A percentile compares a stretch with the other conserved stretches of the same genome.
Evolutionary conservation across 2,113 vertebrate genomes (phyloP).

Genomic region (Bettongia penicillata): DNA sequence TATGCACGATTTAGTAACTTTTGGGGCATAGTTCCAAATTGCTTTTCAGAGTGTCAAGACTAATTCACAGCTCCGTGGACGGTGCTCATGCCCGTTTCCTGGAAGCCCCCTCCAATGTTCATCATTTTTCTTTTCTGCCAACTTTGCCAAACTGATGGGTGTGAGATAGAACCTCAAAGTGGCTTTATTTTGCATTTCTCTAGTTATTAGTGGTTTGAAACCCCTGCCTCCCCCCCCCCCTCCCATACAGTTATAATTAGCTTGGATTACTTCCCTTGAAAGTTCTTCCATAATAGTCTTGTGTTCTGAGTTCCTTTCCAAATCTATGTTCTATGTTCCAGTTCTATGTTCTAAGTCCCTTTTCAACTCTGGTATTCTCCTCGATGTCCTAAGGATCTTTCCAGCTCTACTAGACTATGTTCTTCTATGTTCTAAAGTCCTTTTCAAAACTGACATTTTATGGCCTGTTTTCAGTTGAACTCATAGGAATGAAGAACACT

Average conservation of each 20-base stretch:
- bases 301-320: not conserved
- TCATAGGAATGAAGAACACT: not conserved
- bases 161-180: not conserved
- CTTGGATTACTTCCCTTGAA: not conserved
- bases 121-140: not conserved
- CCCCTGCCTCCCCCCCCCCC: not conserved
- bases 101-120: not conserved
- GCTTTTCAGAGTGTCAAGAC: not conserved
- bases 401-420: not conserved
- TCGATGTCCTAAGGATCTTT: not conserved
- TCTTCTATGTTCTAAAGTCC: not conserved
- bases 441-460: not conserved
- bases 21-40: not conserved
- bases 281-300: not conserved
- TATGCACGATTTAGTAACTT: not conserved
- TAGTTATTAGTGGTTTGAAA: not conserved
- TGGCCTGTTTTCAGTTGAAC: slow-evolving; percentile 75
- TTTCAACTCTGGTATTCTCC: not conserved
- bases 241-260: not conserved
- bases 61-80: not conserved
- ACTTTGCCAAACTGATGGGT: not conserved
- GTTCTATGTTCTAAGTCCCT: not conserved
- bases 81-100: not conserved
- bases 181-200: not conserved
- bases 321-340: not conserved